Base-by-base conservation (phyloP, 2,113 vertebrate species). In the Colistium nudipinnis region DNA sequence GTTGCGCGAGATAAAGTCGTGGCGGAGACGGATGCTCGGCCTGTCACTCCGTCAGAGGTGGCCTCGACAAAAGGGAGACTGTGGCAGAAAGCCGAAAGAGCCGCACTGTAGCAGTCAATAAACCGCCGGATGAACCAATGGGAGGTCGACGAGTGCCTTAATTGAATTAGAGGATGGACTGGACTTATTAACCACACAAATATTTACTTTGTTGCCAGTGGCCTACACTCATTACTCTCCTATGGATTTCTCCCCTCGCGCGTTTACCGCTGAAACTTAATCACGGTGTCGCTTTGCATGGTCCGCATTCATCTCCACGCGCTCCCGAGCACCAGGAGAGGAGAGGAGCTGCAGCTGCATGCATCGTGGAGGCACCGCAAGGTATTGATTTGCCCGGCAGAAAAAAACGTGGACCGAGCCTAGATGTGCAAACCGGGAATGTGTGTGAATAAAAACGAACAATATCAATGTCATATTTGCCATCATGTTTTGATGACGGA, bases 301-400 rank as follows among this genome's bases (percentile, higher is more conserved):
- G 84, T 90, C 93, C 89, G 70, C 74, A 94, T 93, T 90, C 89
- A 93, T 94, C 93, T 93, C 84, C 88, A 62, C 78, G 74, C 82
- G 83, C 65, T 33, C 7, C 36, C 9, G 76, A 57, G 68, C 63
- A 39, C 31, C 35, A 63, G 38, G 63, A 4, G 41, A 62, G 43
- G 60, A 4, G 41, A 62, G 43, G 60, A 66, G 31, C 48, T 62
- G 43, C 52, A 43, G 47, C 63, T 47, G 63, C 52, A 49, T 22
- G 7, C 44, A 6, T 73, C 33, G 38, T 8, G 39, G 35, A 31
- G 44, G 60, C 20, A 53, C 41, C 24, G 5, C 48, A 13, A 10
- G n/a, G 36, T 69, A 83, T 83, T 74, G 85, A 85, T 87, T 65
- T 16, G 13, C 49, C 19, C 45, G 33, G 13, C 56, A 39, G 19